A percentile compares a stretch with the other conserved stretches of the same genome.
Conservation (phyloP, 2,888 invertebrate genomes). For the Eristalis tenax region DNA sequence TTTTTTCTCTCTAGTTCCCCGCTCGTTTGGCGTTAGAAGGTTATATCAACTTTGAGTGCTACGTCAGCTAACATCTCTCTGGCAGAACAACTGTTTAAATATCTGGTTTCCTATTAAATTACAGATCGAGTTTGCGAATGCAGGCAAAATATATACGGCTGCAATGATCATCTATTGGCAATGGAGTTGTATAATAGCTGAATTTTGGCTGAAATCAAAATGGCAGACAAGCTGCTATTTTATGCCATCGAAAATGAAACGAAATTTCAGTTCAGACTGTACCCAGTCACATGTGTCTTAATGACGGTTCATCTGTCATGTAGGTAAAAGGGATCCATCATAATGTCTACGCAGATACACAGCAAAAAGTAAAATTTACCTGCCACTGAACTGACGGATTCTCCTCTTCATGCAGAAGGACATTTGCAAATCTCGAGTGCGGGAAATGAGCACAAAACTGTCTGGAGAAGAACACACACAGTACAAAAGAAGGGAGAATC, state of each 20-base stretch:
- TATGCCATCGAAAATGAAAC: not conserved
- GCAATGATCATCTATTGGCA: not conserved
- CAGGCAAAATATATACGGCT: conserved; percentile 33
- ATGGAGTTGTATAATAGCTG: not conserved
- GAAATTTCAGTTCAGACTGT: conserved; percentile 57
- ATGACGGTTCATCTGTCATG: not conserved
- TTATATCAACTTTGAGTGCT: not conserved
- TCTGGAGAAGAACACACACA: conserved; percentile 22
- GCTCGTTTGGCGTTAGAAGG: conserved; percentile 28
- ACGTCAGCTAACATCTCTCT: conserved; percentile 14
- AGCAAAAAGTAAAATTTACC: not conserved
- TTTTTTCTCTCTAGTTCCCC: not conserved
- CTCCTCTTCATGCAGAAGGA: conserved; percentile 35
- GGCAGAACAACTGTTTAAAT: conserved; percentile 53
- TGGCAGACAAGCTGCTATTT: too few relatives aligned
- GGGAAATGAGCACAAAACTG: not conserved
- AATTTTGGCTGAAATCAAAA: too few relatives aligned
- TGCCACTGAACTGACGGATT: conserved; percentile 27
- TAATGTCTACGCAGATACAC: too few relatives aligned
- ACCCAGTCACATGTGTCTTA: conserved; percentile 25
- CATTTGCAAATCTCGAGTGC: conserved; percentile 16
- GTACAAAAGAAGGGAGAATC: not conserved
- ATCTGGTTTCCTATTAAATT: conserved; percentile 30
- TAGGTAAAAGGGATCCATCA: not conserved
- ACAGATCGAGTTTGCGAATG: not conserved